phyloP scores from a whole-genome alignment of 2,113 vertebrate genomes.

The Coregonus clupeaformis region DNA sequence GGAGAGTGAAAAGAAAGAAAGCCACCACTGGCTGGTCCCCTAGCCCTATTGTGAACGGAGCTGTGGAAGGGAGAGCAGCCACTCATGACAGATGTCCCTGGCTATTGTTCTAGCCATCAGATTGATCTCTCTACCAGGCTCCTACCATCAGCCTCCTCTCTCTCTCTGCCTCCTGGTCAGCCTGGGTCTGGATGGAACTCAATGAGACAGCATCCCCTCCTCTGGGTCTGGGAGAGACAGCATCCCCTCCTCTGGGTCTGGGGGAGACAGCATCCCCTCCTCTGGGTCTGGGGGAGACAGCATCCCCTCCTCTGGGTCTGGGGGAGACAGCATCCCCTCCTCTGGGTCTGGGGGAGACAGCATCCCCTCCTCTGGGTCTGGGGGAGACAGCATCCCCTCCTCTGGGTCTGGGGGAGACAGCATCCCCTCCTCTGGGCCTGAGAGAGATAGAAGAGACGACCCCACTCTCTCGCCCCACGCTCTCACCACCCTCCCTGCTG shows the following conservation, averaged over 20 bases:
- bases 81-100: slow-evolving; percentile 82
- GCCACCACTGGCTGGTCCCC: slow-evolving; percentile 70
- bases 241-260: too few species aligned
- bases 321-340: too few species aligned
- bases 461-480: neutral
- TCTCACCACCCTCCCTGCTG: slow-evolving; percentile 8
- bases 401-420: neutral
- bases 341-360: too few species aligned
- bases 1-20: slow-evolving; percentile 72
- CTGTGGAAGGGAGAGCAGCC: slow-evolving; percentile 71
- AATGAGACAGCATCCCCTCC: slow-evolving; percentile 55
- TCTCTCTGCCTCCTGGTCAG: slow-evolving; percentile 63
- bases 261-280: too few species aligned
- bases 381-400: too few species aligned
- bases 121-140: too few species aligned
- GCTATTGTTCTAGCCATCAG: slow-evolving; percentile 67
- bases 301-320: too few species aligned
- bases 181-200: slow-evolving; percentile 58
- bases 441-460: slow-evolving; percentile 4
- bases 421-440: too few species aligned
- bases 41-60: slow-evolving; percentile 54
- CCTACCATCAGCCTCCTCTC: slow-evolving; percentile 28
- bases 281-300: too few species aligned
- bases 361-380: too few species aligned
- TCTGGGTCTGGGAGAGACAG: slow-evolving; percentile 29